phyloP scores from a whole-genome alignment of 1,140 invertebrate genomes.

The Heterodera schachtii region DNA sequence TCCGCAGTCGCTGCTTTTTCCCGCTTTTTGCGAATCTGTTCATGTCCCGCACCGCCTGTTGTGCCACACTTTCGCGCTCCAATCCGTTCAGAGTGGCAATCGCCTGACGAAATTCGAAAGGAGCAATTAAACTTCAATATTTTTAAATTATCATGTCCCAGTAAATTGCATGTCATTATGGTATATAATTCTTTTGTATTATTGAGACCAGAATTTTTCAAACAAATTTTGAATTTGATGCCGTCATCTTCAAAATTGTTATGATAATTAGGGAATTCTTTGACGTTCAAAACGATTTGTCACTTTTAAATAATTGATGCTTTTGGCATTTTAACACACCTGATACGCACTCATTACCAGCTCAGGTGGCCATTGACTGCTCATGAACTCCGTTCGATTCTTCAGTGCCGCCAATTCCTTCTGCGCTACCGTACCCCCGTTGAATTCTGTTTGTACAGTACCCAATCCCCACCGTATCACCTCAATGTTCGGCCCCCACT shows the following conservation, averaged over 20 bases:
- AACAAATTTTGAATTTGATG: too few species aligned
- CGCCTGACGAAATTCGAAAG: conserved; percentile 2
- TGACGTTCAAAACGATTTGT: too few species aligned
- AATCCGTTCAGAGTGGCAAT: conserved; percentile 48
- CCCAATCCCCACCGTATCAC: conserved; percentile 1
- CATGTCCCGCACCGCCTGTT: conserved; percentile 37
- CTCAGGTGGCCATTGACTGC: conserved; percentile 22
- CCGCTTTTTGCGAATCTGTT: conserved; percentile 27
- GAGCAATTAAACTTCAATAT: too few species aligned
- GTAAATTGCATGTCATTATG: too few species aligned
- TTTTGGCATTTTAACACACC: not conserved
- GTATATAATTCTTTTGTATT: too few species aligned
- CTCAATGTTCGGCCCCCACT: conserved; percentile 35
- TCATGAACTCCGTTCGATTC: conserved; percentile 35
- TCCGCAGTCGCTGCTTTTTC: conserved; percentile 33
- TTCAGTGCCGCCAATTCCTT: conserved; percentile 39
- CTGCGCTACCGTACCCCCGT: not conserved
- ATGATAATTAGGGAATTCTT: too few species aligned
- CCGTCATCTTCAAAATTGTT: too few species aligned
- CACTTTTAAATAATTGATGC: not conserved
- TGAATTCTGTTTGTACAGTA: not conserved
- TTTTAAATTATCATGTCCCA: too few species aligned
- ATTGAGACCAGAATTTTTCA: too few species aligned
- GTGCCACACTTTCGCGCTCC: conserved; percentile 42
- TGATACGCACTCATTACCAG: conserved; percentile 45